phyloP scores from a whole-genome alignment of 2,888 invertebrate genomes.

The Lepidochrysops patricia region DNA sequence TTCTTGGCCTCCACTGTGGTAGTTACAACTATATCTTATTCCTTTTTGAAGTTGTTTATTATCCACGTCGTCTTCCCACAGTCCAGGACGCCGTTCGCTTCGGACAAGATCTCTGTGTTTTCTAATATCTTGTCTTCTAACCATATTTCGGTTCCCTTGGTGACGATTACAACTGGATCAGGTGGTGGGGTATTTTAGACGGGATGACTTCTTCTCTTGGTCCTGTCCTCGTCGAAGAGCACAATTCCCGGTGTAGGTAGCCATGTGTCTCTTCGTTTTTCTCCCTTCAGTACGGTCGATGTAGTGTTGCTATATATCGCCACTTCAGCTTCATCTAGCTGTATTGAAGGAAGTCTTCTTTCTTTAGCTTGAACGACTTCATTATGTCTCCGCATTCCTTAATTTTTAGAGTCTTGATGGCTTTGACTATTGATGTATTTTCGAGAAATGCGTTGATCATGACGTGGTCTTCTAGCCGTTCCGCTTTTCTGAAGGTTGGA shows the following conservation, averaged over 20 bases:
- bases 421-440: neutral
- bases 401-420: too few relatives aligned
- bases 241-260: neutral
- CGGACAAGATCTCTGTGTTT: neutral
- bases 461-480: too few relatives aligned
- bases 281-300: neutral
- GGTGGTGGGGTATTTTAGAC: neutral
- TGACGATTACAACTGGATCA: neutral
- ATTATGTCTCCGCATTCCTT: neutral
- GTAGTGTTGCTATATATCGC: neutral
- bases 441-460: too few relatives aligned
- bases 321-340: neutral
- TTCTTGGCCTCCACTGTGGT: slow-evolving; percentile 18
- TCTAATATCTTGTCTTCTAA: neutral
- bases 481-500: neutral
- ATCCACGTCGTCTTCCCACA: slow-evolving; percentile 20
- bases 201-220: too few relatives aligned
- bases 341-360: neutral
- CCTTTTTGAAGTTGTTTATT: slow-evolving; percentile 15
- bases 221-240: too few relatives aligned
- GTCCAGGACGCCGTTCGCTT: slow-evolving; percentile 17
- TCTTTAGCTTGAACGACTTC: neutral
- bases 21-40: slow-evolving; percentile 16
- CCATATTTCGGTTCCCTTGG: neutral
- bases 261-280: neutral